Percentiles rank a stretch among this genome's conserved stretches.
These are phyloP conservation scores for Gadopsis bispinosus DNA, from an alignment of 2,797 vertebrate genomes.

Conservation along the genomic window DNA sequence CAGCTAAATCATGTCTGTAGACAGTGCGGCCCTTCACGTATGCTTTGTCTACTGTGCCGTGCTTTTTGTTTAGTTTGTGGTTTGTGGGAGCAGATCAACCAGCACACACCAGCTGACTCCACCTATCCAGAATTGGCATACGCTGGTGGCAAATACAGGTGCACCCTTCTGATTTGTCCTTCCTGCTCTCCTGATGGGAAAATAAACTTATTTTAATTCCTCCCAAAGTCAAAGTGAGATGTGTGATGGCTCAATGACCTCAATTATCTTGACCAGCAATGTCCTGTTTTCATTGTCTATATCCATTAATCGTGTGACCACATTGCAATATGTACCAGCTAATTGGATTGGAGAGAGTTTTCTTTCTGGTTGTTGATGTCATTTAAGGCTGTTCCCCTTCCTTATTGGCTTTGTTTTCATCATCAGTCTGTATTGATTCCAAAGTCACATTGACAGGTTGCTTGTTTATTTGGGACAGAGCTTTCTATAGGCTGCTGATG, in stretches of 20 bases:
- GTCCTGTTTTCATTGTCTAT: conserved; percentile 36
- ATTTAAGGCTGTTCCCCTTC: conserved; percentile 24
- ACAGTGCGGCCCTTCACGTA: neutral
- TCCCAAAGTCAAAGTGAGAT: conserved; percentile 19
- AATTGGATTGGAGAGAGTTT: conserved; percentile 52
- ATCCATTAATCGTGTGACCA: conserved; percentile 40
- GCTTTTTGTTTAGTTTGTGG: neutral
- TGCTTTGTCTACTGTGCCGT: neutral
- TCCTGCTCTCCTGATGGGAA: neutral
- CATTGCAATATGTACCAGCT: conserved; percentile 38
- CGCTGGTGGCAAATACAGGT: neutral
- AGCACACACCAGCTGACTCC: neutral
- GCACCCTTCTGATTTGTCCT: neutral
- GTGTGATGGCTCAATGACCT: conserved; percentile 45
- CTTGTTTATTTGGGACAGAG: conserved; percentile 1
- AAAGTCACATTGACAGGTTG: conserved; percentile 13
- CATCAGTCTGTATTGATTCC: conserved; percentile 38
- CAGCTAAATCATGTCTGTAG: neutral
- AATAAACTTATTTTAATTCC: conserved; percentile 16
- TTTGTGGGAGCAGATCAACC: neutral
- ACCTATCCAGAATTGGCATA: neutral
- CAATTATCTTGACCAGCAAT: conserved; percentile 49
- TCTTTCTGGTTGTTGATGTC: conserved; percentile 33
- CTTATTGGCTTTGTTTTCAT: conserved; percentile 51
- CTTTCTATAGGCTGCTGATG: neutral